Evolutionary conservation across 2,888 invertebrate genomes (phyloP), one percentile per base, ranked within the genome.

Genomic region (Drosophila neoperkinsi): DNA sequence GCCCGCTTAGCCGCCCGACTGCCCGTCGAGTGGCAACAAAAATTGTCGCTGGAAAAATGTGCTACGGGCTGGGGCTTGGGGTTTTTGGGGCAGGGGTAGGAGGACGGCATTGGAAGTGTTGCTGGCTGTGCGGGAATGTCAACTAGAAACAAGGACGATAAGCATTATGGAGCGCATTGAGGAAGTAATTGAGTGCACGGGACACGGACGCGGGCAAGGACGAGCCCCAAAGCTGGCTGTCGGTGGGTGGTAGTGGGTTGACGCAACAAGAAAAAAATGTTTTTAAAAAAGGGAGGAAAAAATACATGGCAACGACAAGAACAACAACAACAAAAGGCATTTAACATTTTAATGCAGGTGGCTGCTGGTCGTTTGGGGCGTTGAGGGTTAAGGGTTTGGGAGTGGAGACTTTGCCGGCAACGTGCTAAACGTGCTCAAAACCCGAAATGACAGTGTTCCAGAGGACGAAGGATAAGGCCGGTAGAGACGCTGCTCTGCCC

Each of bases 111-210:
- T 84, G 84, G 82, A 79, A 82, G 82, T 67, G 61, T 62, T 71
- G 75, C 83, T 84, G 78, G 86, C 75, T 85, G 87, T 87, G 88
- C 56, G 90, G 85, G 90, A 90, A 90, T 87, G 87, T 87, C 90
- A 90, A 90, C 90, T 85, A 90, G 88, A 86, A 88, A 90, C 91
- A 91, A 91, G 90, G 90, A 90, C 90, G 90, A 90, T 84, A 90
- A 90, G 89, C 91, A 91, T 91, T 90, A 90, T 90, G 88, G 86
- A 89, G 91, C 87, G 91, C 91, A 90, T 90, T 90, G 91, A 90
- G 91, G 91, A 90, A 90, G 91, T 91, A 90, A 90, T 91, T 91
- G 89, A 84, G 84, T 88, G 90, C 80, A 90, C 82, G 84, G 82
- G 83, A 90, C 86, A 85, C 84, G 74, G 81, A 79, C 66, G 82